A percentile compares a stretch with the other conserved stretches of the same genome.
phyloP scores from a whole-genome alignment of 2,888 invertebrate genomes.

The Pediacus dermestoides region DNA sequence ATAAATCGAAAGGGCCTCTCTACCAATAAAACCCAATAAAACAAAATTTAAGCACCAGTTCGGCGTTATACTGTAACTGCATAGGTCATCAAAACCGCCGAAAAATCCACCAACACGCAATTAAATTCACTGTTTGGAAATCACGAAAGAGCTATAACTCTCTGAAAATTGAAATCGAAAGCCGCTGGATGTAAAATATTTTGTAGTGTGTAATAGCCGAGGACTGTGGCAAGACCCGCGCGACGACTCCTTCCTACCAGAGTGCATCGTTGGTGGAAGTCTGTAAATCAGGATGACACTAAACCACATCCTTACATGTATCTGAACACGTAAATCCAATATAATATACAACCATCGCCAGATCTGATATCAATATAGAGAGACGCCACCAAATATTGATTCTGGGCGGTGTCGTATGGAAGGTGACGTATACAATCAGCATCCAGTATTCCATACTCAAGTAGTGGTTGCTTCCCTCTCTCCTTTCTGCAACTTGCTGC shows the following conservation, averaged over 20 bases:
- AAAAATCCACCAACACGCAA: no score
- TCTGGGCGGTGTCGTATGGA: constrained; percentile 31
- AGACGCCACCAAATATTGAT: constrained; percentile 42
- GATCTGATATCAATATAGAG: constrained; percentile 43
- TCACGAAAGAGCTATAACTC: constrained; percentile 3
- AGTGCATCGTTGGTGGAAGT: constrained; percentile 20
- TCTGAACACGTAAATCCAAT: constrained; percentile 45
- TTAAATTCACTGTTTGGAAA: constrained; percentile 1
- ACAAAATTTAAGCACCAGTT: no score
- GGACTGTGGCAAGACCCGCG: no score
- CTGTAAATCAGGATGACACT: constrained; percentile 42
- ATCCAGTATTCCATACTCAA: constrained; percentile 18
- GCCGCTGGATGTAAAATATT: constrained; percentile 5
- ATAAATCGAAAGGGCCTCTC: no score
- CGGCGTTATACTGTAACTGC: no score
- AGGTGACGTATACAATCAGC: constrained; percentile 38
- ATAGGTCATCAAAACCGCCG: no score
- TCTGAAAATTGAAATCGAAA: constrained; percentile 3
- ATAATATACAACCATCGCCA: constrained; percentile 42
- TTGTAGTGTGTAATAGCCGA: no score
- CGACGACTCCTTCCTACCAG: no score
- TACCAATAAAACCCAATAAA: no score
- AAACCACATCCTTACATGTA: constrained; percentile 43
- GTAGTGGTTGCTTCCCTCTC: constrained; percentile 10
- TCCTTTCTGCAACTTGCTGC: constrained; percentile 13